Percentiles rank a stretch among this genome's conserved stretches.
phyloP scores from a whole-genome alignment of 2,888 invertebrate species.

The Drosophila rellima region DNA sequence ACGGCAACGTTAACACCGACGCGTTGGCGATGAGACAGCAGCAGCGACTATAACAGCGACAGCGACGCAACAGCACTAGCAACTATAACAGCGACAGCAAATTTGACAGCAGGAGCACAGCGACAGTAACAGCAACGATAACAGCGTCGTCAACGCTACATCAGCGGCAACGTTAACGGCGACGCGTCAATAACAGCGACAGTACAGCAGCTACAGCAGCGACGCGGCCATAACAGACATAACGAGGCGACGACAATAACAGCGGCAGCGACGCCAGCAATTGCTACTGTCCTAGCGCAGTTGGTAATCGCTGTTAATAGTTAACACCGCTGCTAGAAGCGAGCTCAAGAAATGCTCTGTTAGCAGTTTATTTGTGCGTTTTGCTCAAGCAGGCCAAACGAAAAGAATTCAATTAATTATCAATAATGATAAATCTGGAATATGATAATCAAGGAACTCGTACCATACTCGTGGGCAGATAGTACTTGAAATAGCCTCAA shows the following conservation, averaged over 20 bases:
- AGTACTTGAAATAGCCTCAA: neutral
- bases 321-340: neutral
- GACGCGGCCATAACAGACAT: neutral
- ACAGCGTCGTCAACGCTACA: neutral
- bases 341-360: neutral
- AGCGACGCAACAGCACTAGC: neutral
- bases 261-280: neutral
- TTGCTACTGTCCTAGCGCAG: neutral
- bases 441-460: neutral
- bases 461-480: neutral
- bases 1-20: neutral
- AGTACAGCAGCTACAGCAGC: too few relatives aligned
- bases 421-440: neutral
- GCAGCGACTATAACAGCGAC: neutral
- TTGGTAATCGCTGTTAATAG: neutral
- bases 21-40: too few relatives aligned
- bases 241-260: neutral
- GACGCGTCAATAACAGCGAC: neutral
- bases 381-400: neutral
- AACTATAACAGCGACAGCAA: neutral
- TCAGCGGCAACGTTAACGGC: neutral
- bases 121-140: neutral
- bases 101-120: neutral
- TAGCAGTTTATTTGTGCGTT: neutral
- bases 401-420: neutral